Conservation (phyloP, 53 echinoderm and acorn worm species). For the Hippasteria phrygiana region DNA sequence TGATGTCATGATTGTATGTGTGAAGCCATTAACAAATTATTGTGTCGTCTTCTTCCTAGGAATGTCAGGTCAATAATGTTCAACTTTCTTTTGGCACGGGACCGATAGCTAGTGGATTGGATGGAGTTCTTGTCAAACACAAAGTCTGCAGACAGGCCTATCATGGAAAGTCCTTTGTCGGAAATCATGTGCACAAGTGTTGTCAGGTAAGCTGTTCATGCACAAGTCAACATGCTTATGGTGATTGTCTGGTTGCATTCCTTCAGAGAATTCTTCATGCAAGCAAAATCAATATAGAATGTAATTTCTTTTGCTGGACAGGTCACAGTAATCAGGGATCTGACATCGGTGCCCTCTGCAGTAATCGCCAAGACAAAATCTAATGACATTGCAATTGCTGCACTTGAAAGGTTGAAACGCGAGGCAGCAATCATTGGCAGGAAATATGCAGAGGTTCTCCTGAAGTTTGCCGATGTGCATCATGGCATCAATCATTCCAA, state of each 20-base stretch:
- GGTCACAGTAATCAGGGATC: not conserved
- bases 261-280: too few relatives aligned
- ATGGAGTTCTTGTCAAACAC: not conserved
- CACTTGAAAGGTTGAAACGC: not conserved
- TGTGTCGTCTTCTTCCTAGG: not conserved
- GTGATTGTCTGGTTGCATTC: too few relatives aligned
- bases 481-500: conserved; percentile 22
- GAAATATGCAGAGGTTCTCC: not conserved
- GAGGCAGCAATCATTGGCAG: not conserved
- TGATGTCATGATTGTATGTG: too few relatives aligned
- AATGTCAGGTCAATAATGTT: not conserved
- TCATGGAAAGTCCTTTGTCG: conserved; percentile 18
- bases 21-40: too few relatives aligned
- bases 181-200: conserved; percentile 33
- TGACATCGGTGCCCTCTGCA: not conserved
- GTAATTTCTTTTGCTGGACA: not conserved
- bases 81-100: conserved; percentile 20
- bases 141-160: conserved; percentile 20
- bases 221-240: too few relatives aligned
- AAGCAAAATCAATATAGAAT: too few relatives aligned
- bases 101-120: not conserved
- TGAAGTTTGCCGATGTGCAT: conserved; percentile 44
- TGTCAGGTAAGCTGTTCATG: conserved; percentile 19
- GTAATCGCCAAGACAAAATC: not conserved
- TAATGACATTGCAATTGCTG: not conserved